Base-by-base conservation (phyloP, 1,140 invertebrate species). In the Cotesia typhae region DNA sequence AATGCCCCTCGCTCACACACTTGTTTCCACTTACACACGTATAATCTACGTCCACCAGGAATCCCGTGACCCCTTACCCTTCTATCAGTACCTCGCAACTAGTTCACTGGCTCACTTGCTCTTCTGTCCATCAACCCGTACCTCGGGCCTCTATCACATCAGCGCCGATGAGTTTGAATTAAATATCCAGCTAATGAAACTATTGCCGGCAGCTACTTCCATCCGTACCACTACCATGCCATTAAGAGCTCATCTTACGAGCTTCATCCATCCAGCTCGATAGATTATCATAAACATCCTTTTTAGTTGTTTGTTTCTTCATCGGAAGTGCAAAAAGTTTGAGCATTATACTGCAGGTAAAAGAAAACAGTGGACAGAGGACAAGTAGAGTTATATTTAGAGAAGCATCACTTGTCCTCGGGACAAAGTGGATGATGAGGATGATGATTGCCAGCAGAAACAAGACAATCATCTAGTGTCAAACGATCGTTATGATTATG, bases 141-240 rank as follows among this genome's bases (percentile, higher is more conserved):
- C 71, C 37, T 63, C 38, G 17, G 17, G 55, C 77, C 75, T 74
- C 79, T 75, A 76, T 74, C 71, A 63, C 64, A 51, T 38, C 67
- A 74, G 72, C 75, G 59, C 75, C 64, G 77, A 80, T 76, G 63
- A 82, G 76, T 80, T 78, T 74, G 79, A 83, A 84, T 84, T 83
- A 82, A 84, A 84, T 83, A 81, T 85, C 77, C 77, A 70, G 64
- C 73, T 66, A 77, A 81, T 81, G 80, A 80, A 80, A 78, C 76
- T 65, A 67, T 63, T 75, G 70, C 57, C 41, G 37, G 73, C 67
- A 66, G 53, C 65, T 65, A 59, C 63, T 51, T 71, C 20, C 41
- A 70, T 28, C 28, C 67, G 10, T 47, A 47, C 41, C 41, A 47
- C 10, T 10, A 47, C 41, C 41, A 51, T 28, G 28, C 28, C 28